A percentile compares a stretch with the other conserved stretches of the same genome.
phyloP scores from a whole-genome alignment of 2,113 vertebrate genomes.

The Raphicerus campestris region DNA sequence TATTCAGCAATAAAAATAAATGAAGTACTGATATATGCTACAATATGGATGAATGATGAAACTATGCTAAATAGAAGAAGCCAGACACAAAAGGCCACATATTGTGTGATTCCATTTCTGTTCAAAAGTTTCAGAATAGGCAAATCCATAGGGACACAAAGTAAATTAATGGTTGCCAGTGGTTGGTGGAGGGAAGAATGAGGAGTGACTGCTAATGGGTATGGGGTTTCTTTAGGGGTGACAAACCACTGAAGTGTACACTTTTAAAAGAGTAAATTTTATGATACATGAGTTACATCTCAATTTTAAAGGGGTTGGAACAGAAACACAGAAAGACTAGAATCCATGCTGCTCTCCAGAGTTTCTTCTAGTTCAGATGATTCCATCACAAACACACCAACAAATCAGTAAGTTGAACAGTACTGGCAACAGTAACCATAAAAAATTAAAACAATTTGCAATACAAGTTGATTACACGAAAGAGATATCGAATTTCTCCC shows the following conservation, averaged over 20 bases:
- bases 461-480: neutral
- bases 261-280: neutral
- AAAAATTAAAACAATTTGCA: neutral
- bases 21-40: neutral
- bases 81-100: slow-evolving; percentile 7
- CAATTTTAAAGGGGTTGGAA: neutral
- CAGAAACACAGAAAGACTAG: neutral
- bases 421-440: neutral
- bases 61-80: neutral
- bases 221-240: neutral
- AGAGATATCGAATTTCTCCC: neutral
- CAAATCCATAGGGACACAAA: neutral
- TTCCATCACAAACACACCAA: neutral
- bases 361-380: neutral
- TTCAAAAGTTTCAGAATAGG: neutral
- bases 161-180: neutral
- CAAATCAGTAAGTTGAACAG: neutral
- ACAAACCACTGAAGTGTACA: neutral
- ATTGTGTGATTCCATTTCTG: neutral
- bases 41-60: neutral
- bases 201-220: neutral
- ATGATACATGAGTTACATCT: neutral
- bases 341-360: neutral
- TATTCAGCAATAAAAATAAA: neutral
- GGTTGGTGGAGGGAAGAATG: neutral